A percentile compares a stretch with the other conserved stretches of the same genome.
These are phyloP conservation scores for Boloria selene DNA, from an alignment of 2,888 invertebrate species.

Conservation along the genomic window DNA sequence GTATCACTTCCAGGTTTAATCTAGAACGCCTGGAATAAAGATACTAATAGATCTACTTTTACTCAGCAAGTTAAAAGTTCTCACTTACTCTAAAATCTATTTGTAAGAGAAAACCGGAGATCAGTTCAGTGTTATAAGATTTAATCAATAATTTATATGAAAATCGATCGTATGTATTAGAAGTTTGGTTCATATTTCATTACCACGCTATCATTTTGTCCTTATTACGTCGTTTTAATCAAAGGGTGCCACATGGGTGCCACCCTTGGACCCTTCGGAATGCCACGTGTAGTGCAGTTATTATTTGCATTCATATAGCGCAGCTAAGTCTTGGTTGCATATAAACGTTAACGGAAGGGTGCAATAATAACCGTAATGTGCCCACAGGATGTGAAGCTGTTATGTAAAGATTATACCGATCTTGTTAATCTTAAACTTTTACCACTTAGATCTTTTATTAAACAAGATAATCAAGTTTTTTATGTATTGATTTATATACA, in stretches of 20 bases:
- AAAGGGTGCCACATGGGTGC: conserved; percentile 65
- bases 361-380: conserved; percentile 12
- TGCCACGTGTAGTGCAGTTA: conserved; percentile 64
- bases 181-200: not conserved
- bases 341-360: conserved; percentile 22
- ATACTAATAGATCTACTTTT: no score
- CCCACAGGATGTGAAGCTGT: not conserved
- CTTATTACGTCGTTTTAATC: conserved; percentile 29
- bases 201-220: not conserved
- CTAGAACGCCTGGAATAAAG: no score
- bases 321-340: conserved; percentile 53
- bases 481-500: no score
- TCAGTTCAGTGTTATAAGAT: no score
- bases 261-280: conserved; percentile 50
- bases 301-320: conserved; percentile 58
- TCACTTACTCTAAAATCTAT: no score
- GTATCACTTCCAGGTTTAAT: no score
- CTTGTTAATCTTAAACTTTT: not conserved
- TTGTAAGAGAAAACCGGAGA: no score
- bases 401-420: not conserved
- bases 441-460: not conserved
- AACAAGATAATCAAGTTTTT: no score
- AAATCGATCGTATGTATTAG: no score
- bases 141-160: no score
- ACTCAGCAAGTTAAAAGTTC: no score